Percentiles rank a stretch among this genome's conserved stretches.
phyloP scores from a whole-genome alignment of 2,113 vertebrate genomes.

The Caranx ignobilis region DNA sequence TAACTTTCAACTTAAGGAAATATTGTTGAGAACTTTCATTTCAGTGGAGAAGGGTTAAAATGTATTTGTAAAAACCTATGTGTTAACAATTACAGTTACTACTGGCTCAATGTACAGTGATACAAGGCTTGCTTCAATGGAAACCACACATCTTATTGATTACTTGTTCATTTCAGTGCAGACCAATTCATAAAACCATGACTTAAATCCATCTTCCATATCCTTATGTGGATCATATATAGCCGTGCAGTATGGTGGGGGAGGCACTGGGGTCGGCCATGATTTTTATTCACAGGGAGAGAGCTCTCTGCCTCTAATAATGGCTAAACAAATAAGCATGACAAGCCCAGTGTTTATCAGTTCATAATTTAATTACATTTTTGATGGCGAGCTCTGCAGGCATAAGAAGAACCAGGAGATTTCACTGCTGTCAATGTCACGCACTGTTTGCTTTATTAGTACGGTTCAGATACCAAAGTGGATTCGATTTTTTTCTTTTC shows the following conservation, averaged over 20 bases:
- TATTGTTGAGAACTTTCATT: background rate
- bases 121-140: background rate
- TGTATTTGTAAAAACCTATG: too few relatives aligned
- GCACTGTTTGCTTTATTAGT: conserved; percentile 29
- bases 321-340: conserved; percentile 73
- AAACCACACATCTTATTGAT: conserved; percentile 4
- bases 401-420: conserved; percentile 58
- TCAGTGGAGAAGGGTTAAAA: background rate
- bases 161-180: conserved; percentile 6
- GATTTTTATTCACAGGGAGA: conserved; percentile 63
- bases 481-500: conserved; percentile 30
- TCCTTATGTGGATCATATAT: conserved; percentile 23
- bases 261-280: conserved; percentile 5
- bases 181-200: conserved; percentile 13
- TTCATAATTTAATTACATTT: conserved; percentile 76
- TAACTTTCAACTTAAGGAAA: conserved; percentile 8
- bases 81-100: background rate
- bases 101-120: background rate
- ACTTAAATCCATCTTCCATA: conserved; percentile 4
- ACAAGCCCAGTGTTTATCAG: conserved; percentile 59
- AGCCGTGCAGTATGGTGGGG: conserved; percentile 1
- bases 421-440: conserved; percentile 40
- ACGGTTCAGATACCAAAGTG: conserved; percentile 29
- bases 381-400: conserved; percentile 60
- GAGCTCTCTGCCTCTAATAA: conserved; percentile 58